Evolutionary conservation across 2,888 invertebrate species (phyloP).

Genomic region (Torymus texanus): DNA sequence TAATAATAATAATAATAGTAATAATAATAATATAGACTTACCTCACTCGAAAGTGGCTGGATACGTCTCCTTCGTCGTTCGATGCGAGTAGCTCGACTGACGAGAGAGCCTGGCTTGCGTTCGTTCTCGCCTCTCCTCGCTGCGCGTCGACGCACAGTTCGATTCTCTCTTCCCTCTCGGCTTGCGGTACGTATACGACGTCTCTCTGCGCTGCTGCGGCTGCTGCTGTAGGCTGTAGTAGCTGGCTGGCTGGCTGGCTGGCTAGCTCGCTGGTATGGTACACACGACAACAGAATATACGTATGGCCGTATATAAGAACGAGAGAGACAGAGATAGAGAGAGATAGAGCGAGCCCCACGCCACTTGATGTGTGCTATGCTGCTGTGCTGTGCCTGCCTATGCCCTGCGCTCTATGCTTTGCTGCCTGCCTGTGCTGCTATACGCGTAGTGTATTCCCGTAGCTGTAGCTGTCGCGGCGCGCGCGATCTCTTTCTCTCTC

Average conservation of each 20-base stretch:
- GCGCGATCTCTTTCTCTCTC: slow-evolving; percentile 21
- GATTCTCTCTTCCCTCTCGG: too few species aligned
- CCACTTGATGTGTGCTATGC: slow-evolving; percentile 74
- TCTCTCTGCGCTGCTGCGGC: background rate
- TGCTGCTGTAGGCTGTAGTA: background rate
- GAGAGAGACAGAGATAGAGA: slow-evolving; percentile 26
- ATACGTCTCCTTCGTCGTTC: too few species aligned
- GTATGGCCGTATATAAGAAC: background rate
- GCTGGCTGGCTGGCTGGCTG: background rate
- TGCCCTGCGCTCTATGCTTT: slow-evolving; percentile 20
- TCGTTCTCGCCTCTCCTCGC: background rate
- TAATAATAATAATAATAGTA: too few species aligned
- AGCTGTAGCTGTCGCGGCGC: background rate
- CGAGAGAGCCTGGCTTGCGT: too few species aligned
- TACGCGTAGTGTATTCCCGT: slow-evolving; percentile 60
- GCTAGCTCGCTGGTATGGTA: background rate
- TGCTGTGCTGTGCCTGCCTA: slow-evolving; percentile 1
- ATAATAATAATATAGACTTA: too few species aligned
- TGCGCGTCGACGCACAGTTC: too few species aligned
- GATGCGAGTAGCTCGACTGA: too few species aligned
- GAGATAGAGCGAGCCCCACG: slow-evolving; percentile 75
- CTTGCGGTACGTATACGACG: too few species aligned
- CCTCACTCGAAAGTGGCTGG: too few species aligned
- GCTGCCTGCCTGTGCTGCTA: background rate
- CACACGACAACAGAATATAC: background rate